These are phyloP conservation scores for Pteromalus puparum DNA, from an alignment of 1,140 invertebrate species.

Conservation along the genomic window DNA sequence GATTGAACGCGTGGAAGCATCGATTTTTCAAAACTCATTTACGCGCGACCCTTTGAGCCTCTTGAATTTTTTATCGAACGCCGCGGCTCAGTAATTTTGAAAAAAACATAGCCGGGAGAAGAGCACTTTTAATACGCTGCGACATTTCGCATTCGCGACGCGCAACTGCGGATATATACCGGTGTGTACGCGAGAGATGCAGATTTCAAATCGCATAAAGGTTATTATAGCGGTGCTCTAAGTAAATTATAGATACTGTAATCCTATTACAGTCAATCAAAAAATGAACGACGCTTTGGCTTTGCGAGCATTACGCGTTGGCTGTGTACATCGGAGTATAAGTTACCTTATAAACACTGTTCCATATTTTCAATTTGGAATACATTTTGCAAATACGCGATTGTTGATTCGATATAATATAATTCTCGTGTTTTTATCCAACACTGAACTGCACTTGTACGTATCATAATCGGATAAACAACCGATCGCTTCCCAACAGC, in stretches of 20 bases:
- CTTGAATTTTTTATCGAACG: too few relatives aligned
- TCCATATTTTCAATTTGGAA: neutral
- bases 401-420: neutral
- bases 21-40: too few relatives aligned
- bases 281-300: conserved; percentile 2
- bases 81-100: too few relatives aligned
- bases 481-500: too few relatives aligned
- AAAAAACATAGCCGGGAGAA: neutral
- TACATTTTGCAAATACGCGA: neutral
- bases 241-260: conserved; percentile 41
- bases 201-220: conserved; percentile 36
- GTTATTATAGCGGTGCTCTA: conserved; percentile 29
- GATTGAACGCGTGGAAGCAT: too few relatives aligned
- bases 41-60: too few relatives aligned
- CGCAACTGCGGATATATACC: conserved; percentile 1
- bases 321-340: neutral
- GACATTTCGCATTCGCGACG: conserved; percentile 27
- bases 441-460: too few relatives aligned
- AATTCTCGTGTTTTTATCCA: neutral
- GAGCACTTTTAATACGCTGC: neutral
- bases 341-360: neutral
- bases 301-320: neutral
- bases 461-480: too few relatives aligned
- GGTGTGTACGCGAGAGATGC: conserved; percentile 1
- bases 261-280: conserved; percentile 42